These are phyloP conservation scores for Dasyurus viverrinus DNA, from an alignment of 2,113 vertebrate genomes.

Conservation along the genomic window DNA sequence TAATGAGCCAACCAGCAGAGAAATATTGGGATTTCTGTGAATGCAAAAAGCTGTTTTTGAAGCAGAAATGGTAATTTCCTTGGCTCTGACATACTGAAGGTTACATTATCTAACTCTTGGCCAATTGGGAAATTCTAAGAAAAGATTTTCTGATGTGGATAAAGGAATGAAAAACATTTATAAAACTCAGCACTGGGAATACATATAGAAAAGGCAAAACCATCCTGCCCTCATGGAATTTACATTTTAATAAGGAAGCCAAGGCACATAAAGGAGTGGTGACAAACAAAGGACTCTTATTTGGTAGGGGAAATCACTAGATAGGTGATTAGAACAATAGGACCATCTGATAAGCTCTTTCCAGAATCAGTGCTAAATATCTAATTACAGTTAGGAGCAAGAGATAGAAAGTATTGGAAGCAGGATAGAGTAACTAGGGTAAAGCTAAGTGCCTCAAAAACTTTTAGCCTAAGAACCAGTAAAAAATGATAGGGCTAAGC, in stretches of 20 bases:
- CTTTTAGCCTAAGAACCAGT: neutral
- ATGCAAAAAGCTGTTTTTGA: neutral
- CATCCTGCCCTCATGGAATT: neutral
- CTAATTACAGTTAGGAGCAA: neutral
- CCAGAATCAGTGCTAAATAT: neutral
- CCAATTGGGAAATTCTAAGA: slow-evolving; percentile 50
- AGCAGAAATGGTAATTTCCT: neutral
- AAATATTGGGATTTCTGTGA: neutral
- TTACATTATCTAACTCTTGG: slow-evolving; percentile 37
- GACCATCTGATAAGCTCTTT: neutral
- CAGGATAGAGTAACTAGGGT: neutral
- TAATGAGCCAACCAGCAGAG: slow-evolving; percentile 5
- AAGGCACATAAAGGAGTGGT: neutral
- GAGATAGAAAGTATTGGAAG: neutral
- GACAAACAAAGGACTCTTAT: neutral
- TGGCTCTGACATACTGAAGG: slow-evolving; percentile 46
- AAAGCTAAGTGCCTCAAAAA: neutral
- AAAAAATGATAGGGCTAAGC: slow-evolving; percentile 4
- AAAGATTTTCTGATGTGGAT: slow-evolving; percentile 6
- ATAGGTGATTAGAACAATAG: neutral
- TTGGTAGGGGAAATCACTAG: neutral
- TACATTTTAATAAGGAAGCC: neutral
- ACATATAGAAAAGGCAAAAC: neutral
- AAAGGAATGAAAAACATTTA: neutral
- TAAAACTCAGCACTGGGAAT: neutral